Evolutionary conservation across 2,888 invertebrate species (phyloP).

Genomic region (Platycnemis pennipes): DNA sequence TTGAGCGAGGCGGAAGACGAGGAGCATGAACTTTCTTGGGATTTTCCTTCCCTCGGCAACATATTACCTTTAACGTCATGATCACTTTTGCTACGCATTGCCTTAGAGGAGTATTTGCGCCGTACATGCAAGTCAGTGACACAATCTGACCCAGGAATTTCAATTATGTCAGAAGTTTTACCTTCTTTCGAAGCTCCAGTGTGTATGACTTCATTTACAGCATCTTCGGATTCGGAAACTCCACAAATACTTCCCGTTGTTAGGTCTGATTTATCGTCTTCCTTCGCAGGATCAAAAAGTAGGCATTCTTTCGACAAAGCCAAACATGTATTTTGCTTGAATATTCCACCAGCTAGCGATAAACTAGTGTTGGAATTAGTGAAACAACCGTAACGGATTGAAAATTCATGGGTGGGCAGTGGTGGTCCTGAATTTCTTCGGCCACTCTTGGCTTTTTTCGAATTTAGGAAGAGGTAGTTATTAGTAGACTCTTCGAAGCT

Average conservation of each 20-base stretch:
- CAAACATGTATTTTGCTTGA: slow-evolving; percentile 4
- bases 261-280: not conserved
- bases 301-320: not conserved
- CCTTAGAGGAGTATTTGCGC: slow-evolving; percentile 17
- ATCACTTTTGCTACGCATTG: slow-evolving; percentile 60
- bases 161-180: not conserved
- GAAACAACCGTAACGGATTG: slow-evolving; percentile 41
- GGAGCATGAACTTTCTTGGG: slow-evolving; percentile 30
- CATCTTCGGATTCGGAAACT: not conserved
- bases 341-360: slow-evolving; percentile 26
- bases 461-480: slow-evolving; percentile 7
- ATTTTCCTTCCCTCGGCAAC: not conserved
- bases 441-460: slow-evolving; percentile 47
- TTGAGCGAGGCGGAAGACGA: slow-evolving; percentile 44
- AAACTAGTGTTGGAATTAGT: slow-evolving; percentile 52
- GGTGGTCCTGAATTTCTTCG: slow-evolving; percentile 48
- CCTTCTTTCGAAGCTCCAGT: not conserved
- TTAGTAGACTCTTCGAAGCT: slow-evolving; percentile 52
- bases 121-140: slow-evolving; percentile 10
- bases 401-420: slow-evolving; percentile 34
- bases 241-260: not conserved
- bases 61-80: slow-evolving; percentile 48
- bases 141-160: not conserved
- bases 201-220: not conserved
- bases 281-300: not conserved